These are phyloP conservation scores for Aphidius colemani DNA, from an alignment of 2,888 invertebrate genomes.

Conservation along the genomic window DNA sequence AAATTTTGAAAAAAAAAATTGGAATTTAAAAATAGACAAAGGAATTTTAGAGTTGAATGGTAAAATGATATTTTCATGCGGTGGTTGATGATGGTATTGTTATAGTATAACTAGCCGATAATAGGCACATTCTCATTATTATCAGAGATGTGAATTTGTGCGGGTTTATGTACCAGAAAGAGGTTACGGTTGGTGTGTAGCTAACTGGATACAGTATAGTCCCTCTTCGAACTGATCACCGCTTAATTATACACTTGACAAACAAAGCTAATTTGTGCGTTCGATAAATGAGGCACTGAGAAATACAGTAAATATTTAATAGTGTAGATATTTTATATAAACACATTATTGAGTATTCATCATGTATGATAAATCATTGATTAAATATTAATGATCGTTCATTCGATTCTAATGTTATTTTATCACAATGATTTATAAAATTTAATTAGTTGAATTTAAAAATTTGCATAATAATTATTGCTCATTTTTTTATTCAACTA, in stretches of 20 bases:
- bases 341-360: slow-evolving; percentile 37
- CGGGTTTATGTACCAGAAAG: slow-evolving; percentile 7
- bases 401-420: no score
- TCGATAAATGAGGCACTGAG: neutral
- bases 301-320: no score
- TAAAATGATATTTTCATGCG: no score
- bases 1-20: no score
- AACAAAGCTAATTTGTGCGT: slow-evolving; percentile 52
- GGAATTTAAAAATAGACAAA: no score
- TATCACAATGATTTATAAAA: no score
- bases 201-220: slow-evolving; percentile 26
- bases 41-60: no score
- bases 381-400: no score
- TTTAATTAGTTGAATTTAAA: no score
- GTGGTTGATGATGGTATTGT: no score
- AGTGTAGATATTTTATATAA: neutral
- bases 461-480: no score
- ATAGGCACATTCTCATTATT: slow-evolving; percentile 37
- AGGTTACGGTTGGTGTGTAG: slow-evolving; percentile 5
- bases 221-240: slow-evolving; percentile 27
- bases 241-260: slow-evolving; percentile 52
- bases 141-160: neutral
- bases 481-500: no score
- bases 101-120: slow-evolving; percentile 39
- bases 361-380: slow-evolving; percentile 37